Evolutionary conservation across 2,888 invertebrate genomes (phyloP), one percentile per base, ranked within the genome.

Genomic region (Horisme vitalbata): DNA sequence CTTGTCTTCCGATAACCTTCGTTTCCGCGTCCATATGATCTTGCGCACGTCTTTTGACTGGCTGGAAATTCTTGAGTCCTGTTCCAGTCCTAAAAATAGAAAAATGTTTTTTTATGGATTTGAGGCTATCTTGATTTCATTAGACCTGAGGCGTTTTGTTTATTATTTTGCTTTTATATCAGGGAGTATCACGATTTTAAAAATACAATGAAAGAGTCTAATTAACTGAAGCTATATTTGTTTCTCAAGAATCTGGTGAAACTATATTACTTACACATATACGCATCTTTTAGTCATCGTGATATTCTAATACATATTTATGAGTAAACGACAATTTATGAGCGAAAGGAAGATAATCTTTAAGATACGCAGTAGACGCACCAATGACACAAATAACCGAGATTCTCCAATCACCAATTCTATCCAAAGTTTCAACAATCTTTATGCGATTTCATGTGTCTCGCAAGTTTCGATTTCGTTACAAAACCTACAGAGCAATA

Each of bases 11-110:
- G 71, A 34, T 27, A 49, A 60, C 18, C 61, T 62, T 55, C 65
- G 61, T 61, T 71, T 77, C 59, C 66, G 67, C 62, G 68, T 83
- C 79, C 77, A 81, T 51, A 68, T 56, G 26, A 58, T 53, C 53
- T 51, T 57, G 38, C 74, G 57, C 41, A 47, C 61, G 45, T 68
- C 51, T 37, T 61, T 50, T 20, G 45, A 39, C 15, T 47, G 33
- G 12, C 41, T 45, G 47, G 46, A 35, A 26, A 41, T 51, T 14
- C 36, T 31, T 14, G 50, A 52, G 36, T 52, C 50, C 43, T 59
- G 69, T 55, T 62, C 62, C 11, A 46, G 24, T 52, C 80, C 83
- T 82, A 82, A 67, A 82, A 81, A 58, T 50, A 58, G 41, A 55
- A 55, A 53, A 52, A 20, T 44, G 41, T 52, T 34, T 55, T 56